Percentiles rank a stretch among this genome's conserved stretches.
These are phyloP conservation scores for Yponomeuta plumbellus DNA, from an alignment of 2,888 invertebrate species.

Conservation along the genomic window DNA sequence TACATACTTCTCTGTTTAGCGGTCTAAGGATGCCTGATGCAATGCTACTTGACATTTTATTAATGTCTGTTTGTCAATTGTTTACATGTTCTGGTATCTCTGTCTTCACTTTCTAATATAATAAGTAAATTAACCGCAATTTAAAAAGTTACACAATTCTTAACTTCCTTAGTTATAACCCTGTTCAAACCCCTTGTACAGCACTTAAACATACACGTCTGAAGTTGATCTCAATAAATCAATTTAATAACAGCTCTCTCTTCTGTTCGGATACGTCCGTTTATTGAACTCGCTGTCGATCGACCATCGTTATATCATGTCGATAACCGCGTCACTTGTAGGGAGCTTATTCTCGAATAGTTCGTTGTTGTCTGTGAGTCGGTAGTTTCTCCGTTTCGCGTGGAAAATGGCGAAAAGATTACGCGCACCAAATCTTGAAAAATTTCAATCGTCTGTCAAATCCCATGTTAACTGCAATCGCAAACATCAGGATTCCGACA, in stretches of 20 bases:
- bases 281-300: slow-evolving; percentile 18
- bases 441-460: too few species aligned
- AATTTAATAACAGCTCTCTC: slow-evolving; percentile 7
- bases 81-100: too few species aligned
- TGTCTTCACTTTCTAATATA: too few species aligned
- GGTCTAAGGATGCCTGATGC: too few species aligned
- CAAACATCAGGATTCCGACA: too few species aligned
- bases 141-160: not conserved
- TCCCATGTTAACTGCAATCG: too few species aligned
- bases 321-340: slow-evolving; percentile 11
- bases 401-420: too few species aligned
- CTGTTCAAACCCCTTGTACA: not conserved
- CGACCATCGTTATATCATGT: slow-evolving; percentile 13
- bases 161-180: not conserved
- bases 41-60: too few species aligned
- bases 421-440: too few species aligned
- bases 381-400: not conserved
- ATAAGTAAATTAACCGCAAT: too few species aligned
- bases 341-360: not conserved
- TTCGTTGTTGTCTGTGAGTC: not conserved
- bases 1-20: too few species aligned
- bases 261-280: slow-evolving; percentile 6
- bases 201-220: slow-evolving; percentile 2
- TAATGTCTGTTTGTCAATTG: too few species aligned
- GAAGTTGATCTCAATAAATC: slow-evolving; percentile 7